These are phyloP conservation scores for Poeciliopsis gracilis DNA, from an alignment of 2,797 vertebrate genomes.

Conservation along the genomic window DNA sequence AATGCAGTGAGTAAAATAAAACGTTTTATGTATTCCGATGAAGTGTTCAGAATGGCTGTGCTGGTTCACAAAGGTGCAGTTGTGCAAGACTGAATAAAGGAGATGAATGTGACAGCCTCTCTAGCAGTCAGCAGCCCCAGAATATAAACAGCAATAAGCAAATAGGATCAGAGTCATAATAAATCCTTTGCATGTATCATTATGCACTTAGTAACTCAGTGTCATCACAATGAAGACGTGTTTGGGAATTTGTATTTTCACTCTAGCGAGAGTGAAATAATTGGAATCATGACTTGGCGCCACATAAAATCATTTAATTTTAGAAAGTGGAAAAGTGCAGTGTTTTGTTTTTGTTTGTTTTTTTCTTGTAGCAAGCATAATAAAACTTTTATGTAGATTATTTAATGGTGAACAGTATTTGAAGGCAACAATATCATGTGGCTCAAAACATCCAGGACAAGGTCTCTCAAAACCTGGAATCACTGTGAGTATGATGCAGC, in stretches of 20 bases:
- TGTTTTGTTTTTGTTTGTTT: background rate
- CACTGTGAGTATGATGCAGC: background rate
- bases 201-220: background rate
- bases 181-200: slow-evolving; percentile 2
- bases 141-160: slow-evolving; percentile 7
- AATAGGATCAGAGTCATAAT: slow-evolving; percentile 9
- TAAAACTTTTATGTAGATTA: background rate
- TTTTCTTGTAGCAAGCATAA: background rate
- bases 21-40: slow-evolving; percentile 51
- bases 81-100: slow-evolving; percentile 37
- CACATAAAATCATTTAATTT: slow-evolving; percentile 18
- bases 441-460: background rate
- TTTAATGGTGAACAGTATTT: background rate
- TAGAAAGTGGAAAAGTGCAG: slow-evolving; percentile 6
- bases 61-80: slow-evolving; percentile 41
- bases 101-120: slow-evolving; percentile 41
- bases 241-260: background rate
- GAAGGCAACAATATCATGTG: background rate
- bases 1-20: background rate
- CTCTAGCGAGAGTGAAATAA: background rate
- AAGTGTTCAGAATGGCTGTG: slow-evolving; percentile 35
- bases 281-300: background rate
- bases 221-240: background rate
- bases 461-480: background rate
- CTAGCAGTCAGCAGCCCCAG: slow-evolving; percentile 14